These are phyloP conservation scores for Callinectes sapidus DNA, from an alignment of 2,888 invertebrate genomes.

Conservation along the genomic window DNA sequence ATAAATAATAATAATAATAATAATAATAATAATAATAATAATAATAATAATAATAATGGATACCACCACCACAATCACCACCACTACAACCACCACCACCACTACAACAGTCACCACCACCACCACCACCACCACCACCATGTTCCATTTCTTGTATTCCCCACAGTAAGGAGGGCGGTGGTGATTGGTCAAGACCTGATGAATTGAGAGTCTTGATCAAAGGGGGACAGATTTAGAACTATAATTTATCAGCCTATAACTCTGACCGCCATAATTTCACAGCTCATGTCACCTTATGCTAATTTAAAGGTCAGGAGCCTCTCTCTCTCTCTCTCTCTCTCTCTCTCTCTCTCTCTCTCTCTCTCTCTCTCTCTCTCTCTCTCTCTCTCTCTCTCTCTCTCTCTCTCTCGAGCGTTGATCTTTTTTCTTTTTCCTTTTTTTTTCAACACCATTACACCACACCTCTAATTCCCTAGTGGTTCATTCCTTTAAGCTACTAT, in stretches of 20 bases:
- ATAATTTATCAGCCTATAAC: background rate
- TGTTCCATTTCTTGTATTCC: background rate
- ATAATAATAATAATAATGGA: no score
- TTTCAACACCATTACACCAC: background rate
- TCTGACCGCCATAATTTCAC: background rate
- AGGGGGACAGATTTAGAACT: background rate
- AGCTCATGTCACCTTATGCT: constrained; percentile 13
- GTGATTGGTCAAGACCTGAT: background rate
- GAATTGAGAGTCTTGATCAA: background rate
- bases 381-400: background rate
- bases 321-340: background rate
- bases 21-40: no score
- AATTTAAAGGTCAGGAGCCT: background rate
- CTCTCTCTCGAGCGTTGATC: background rate
- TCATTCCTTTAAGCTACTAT: background rate
- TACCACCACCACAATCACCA: background rate
- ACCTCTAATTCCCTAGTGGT: background rate
- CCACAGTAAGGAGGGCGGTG: background rate
- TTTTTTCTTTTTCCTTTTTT: background rate
- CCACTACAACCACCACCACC: background rate
- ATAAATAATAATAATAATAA: no score
- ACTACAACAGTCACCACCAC: background rate
- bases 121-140: background rate
- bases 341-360: background rate
- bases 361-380: no score